Conservation (phyloP, 2,797 vertebrate genomes). For the Botia kubotai region DNA sequence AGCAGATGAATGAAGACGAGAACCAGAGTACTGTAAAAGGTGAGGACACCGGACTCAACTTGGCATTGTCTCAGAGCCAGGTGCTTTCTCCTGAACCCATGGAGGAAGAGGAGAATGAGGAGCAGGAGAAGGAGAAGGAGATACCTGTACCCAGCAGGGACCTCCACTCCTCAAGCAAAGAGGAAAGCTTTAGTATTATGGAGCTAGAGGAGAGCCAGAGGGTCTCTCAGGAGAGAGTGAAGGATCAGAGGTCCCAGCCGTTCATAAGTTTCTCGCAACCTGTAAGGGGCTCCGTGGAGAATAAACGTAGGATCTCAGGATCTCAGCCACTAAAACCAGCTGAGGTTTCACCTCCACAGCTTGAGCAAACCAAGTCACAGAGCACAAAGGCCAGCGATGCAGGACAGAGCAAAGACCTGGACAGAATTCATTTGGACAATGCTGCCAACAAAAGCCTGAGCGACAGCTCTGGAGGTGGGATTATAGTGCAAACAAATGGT, state of each 20-base stretch:
- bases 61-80: constrained; percentile 78
- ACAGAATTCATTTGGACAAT: constrained; percentile 54
- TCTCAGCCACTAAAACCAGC: constrained; percentile 49
- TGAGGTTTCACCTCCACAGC: constrained; percentile 24
- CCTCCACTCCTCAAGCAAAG: constrained; percentile 10
- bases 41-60: constrained; percentile 66
- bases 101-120: constrained; percentile 62
- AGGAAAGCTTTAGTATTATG: constrained; percentile 56
- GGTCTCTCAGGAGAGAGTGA: constrained; percentile 59
- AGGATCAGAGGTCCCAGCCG: constrained; percentile 6
- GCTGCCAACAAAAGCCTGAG: constrained; percentile 79
- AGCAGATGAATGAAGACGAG: constrained; percentile 58
- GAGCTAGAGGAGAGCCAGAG: constrained; percentile 68
- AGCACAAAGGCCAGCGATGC: constrained; percentile 29
- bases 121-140: constrained; percentile 60
- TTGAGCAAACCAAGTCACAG: constrained; percentile 11
- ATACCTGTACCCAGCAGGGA: background rate
- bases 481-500: constrained; percentile 40
- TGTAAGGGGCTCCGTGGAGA: constrained; percentile 32
- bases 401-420: constrained; percentile 27
- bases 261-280: constrained; percentile 60
- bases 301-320: constrained; percentile 21
- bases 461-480: constrained; percentile 88
- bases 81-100: constrained; percentile 72
- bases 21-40: constrained; percentile 47